Base-by-base conservation (phyloP, 2,797 vertebrate species). In the Lutjanus campechanus region DNA sequence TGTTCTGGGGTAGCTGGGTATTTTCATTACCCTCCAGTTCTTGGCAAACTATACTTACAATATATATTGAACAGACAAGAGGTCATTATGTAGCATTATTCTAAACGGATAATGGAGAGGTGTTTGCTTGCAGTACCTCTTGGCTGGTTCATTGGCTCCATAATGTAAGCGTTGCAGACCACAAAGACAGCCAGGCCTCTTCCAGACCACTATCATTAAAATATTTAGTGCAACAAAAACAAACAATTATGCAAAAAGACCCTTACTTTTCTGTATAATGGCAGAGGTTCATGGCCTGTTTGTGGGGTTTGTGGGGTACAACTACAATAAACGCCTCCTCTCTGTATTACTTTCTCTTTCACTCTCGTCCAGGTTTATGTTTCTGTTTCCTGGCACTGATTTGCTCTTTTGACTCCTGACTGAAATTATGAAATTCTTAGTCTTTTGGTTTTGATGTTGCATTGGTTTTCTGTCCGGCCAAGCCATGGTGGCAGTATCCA, bases 401-500 rank as follows among this genome's bases (percentile, higher is more conserved):
- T 56, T 62, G 40, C 16, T 86, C 49, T 55, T 81, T 83, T 62
- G 71, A 74, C 56, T 87, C 81, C 79, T 89, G 79, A 83, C 61
- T 88, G 16, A 85, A 91, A 87, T 81, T 66, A 60, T 76, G 13
- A 78, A 82, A 85, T 85, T 87, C 70, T 77, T 81, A 40, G 51
- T 75, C 44, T 63, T 72, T 8, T 56, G 60, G 49, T 77, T 86
- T 83, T 64, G 50, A 83, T 76, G 74, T 70, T 68, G 22, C 49
- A 9, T 73, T 74, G 83, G 76, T 75, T 75, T 88, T 77, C 71
- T 77, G 81, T 79, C 50, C 44, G 1, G 79, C 82, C 89, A 85
- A 90, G 86, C 77, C 69, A 55, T 83, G 50, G 54, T 87, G 78
- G 77, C 69, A 72, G 58, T 72, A 72, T 86, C 88, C 89, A 90